These are phyloP conservation scores for Homalodisca vitripennis DNA, from an alignment of 1,140 invertebrate genomes.

Conservation along the genomic window DNA sequence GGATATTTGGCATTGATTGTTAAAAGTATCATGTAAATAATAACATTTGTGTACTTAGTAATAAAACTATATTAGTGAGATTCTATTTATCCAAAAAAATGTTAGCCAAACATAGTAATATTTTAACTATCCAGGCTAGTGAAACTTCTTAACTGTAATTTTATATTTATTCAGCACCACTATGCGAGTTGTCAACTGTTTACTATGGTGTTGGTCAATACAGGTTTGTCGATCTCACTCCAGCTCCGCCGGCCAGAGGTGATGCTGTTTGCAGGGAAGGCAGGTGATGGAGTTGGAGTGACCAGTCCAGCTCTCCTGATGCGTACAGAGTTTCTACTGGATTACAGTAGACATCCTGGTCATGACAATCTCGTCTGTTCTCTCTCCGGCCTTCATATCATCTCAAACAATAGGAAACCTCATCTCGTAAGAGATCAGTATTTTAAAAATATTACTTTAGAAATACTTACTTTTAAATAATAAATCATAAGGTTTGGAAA, in stretches of 20 bases:
- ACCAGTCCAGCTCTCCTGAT: slow-evolving; percentile 69
- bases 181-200: too few species aligned
- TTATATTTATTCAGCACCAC: too few species aligned
- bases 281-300: slow-evolving; percentile 46
- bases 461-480: too few species aligned
- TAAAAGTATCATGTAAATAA: not conserved
- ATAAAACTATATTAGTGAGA: too few species aligned
- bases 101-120: too few species aligned
- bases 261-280: slow-evolving; percentile 66
- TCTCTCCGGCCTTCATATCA: slow-evolving; percentile 60
- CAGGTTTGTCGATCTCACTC: slow-evolving; percentile 64
- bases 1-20: too few species aligned
- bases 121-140: too few species aligned
- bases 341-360: slow-evolving; percentile 66
- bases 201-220: too few species aligned
- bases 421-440: slow-evolving; percentile 46
- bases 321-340: slow-evolving; percentile 69
- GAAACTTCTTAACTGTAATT: too few species aligned
- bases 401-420: slow-evolving; percentile 48
- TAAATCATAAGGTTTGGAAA: too few species aligned
- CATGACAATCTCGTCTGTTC: slow-evolving; percentile 64
- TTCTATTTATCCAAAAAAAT: too few species aligned
- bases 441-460: too few species aligned
- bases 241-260: slow-evolving; percentile 76
- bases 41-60: not conserved